Conservation (phyloP, 2,113 vertebrate genomes). For the Dicaeum eximium region DNA sequence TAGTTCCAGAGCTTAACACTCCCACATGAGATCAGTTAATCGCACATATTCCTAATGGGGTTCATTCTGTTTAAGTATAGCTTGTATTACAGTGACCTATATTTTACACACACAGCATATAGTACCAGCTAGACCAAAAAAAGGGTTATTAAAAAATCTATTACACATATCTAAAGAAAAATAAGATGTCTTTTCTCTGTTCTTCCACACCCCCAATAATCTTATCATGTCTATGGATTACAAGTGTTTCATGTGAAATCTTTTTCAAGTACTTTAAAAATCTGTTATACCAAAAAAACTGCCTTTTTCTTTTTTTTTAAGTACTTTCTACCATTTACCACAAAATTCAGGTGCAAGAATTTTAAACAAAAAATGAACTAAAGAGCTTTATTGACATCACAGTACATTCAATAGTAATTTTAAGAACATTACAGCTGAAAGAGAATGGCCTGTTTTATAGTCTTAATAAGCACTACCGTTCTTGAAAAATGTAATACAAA, state of each 20-base stretch:
- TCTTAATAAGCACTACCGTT: conserved; percentile 81
- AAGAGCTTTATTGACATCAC: conserved; percentile 89
- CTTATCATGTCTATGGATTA: conserved; percentile 49
- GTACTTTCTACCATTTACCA: conserved; percentile 68
- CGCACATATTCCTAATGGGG: conserved; percentile 41
- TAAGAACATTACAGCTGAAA: conserved; percentile 94
- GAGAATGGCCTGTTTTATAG: conserved; percentile 78
- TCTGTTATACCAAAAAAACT: conserved; percentile 71
- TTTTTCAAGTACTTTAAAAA: conserved; percentile 72
- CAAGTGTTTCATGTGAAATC: conserved; percentile 58
- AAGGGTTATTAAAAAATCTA: conserved; percentile 29
- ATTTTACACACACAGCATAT: conserved; percentile 64
- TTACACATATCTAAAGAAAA: conserved; percentile 49
- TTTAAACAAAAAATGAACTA: conserved; percentile 82
- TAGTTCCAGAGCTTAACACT: conserved; percentile 58
- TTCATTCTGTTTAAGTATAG: conserved; percentile 49
- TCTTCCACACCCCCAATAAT: conserved; percentile 33
- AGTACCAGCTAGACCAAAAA: conserved; percentile 46
- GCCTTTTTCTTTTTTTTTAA: conserved; percentile 45
- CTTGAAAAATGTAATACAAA: conserved; percentile 83
- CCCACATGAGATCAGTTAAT: conserved; percentile 46
- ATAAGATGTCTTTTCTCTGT: conserved; percentile 42
- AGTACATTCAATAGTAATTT: conserved; percentile 87
- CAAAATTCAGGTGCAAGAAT: conserved; percentile 79
- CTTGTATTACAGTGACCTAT: conserved; percentile 63